These are phyloP conservation scores for Pentalonia nigronervosa DNA, from an alignment of 1,140 invertebrate genomes.

Conservation along the genomic window DNA sequence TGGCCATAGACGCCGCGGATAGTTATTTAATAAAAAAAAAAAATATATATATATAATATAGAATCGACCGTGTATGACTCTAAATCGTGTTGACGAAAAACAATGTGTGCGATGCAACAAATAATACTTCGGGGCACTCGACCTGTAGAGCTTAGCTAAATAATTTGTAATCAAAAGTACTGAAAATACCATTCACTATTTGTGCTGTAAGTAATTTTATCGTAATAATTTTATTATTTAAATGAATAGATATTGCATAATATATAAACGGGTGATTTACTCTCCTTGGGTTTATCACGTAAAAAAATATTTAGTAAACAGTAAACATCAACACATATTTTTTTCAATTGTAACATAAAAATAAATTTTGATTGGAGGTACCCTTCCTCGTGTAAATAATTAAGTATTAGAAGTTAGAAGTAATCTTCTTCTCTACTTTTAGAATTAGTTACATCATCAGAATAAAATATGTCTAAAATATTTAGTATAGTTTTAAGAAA, in stretches of 20 bases:
- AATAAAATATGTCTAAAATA: neutral
- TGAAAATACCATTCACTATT: neutral
- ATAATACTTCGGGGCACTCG: too few relatives aligned
- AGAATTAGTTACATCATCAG: neutral
- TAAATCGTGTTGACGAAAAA: too few relatives aligned
- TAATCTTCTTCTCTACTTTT: neutral
- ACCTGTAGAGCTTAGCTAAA: neutral
- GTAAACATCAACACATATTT: neutral
- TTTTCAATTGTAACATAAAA: neutral
- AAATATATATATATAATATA: too few relatives aligned
- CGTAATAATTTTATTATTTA: neutral
- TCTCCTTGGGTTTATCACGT: neutral
- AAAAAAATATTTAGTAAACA: neutral
- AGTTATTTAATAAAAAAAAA: too few relatives aligned
- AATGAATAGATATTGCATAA: neutral
- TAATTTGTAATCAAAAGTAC: neutral
- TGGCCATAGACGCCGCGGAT: too few relatives aligned
- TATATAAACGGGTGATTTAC: neutral
- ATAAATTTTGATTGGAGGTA: neutral
- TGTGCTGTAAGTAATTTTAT: neutral
- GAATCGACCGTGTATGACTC: too few relatives aligned
- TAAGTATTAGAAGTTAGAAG: neutral
- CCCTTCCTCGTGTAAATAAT: neutral
- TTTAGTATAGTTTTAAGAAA: neutral
- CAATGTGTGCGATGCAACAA: too few relatives aligned